Conservation (phyloP, 2,113 vertebrate genomes). For the Neotoma lepida region DNA sequence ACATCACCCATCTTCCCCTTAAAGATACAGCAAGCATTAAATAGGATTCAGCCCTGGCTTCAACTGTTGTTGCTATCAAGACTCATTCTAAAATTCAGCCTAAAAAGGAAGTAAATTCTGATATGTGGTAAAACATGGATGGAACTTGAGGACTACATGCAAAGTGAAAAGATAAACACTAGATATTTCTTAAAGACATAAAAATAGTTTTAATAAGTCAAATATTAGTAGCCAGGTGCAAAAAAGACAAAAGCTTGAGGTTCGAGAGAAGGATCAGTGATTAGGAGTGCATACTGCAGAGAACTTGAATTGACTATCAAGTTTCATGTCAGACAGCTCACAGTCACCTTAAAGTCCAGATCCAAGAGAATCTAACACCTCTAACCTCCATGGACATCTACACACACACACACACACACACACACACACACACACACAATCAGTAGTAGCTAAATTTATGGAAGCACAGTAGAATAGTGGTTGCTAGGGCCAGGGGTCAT, state of each 20-base stretch:
- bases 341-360: background rate
- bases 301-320: no score
- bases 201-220: background rate
- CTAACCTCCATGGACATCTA: background rate
- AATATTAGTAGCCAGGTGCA: no score
- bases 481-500: background rate
- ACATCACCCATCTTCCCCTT: background rate
- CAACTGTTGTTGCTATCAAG: background rate
- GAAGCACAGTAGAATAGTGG: background rate
- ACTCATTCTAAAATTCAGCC: background rate
- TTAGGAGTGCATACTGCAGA: background rate
- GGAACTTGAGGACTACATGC: background rate
- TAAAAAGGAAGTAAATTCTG: background rate
- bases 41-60: background rate
- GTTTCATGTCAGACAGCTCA: background rate
- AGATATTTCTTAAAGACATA: background rate
- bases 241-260: background rate
- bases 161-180: background rate
- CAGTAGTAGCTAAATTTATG: background rate
- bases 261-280: background rate
- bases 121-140: background rate
- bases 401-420: background rate
- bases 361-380: background rate
- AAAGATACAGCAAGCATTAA: constrained; percentile 17
- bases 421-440: background rate